phyloP scores from a whole-genome alignment of 2,113 vertebrate species.

The Hiodon alosoides region DNA sequence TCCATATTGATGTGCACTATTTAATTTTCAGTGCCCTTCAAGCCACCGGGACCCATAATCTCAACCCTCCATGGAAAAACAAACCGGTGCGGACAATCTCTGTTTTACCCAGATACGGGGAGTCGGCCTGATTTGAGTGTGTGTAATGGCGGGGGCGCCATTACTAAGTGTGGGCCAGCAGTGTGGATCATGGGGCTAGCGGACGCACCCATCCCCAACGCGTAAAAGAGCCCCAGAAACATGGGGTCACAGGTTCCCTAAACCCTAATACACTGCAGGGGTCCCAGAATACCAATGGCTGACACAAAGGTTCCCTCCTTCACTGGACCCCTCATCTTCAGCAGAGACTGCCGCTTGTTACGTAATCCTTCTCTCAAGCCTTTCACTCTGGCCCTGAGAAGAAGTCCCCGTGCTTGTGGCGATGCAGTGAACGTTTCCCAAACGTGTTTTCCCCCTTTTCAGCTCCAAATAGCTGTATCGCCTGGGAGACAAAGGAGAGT shows the following conservation, averaged over 20 bases:
- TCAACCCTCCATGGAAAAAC: too few relatives aligned
- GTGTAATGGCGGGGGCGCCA: too few relatives aligned
- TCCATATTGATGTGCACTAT: too few relatives aligned
- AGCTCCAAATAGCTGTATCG: not conserved
- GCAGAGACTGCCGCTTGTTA: not conserved
- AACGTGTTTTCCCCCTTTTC: slow-evolving; percentile 2
- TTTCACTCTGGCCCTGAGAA: slow-evolving; percentile 7
- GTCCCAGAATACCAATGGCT: slow-evolving; percentile 6
- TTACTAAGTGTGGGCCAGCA: not conserved
- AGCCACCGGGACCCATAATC: too few relatives aligned
- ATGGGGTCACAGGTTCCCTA: not conserved
- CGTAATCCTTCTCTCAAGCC: slow-evolving; percentile 8
- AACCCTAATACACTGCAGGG: not conserved
- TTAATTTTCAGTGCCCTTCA: too few relatives aligned
- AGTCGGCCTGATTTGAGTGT: not conserved
- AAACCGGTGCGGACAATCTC: too few relatives aligned
- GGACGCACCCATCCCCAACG: not conserved
- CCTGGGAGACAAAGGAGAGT: slow-evolving; percentile 12
- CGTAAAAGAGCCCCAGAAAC: not conserved
- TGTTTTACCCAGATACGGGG: too few relatives aligned
- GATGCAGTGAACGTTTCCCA: not conserved
- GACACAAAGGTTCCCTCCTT: not conserved
- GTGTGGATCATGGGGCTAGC: not conserved
- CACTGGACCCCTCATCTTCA: not conserved
- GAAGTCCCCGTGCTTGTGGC: not conserved